These are phyloP conservation scores for honey bee (Apis mellifera) DNA, from an alignment of 1,140 invertebrate species.

Conservation along the genomic window Amel_HAv3.1 CM009938.2:10538001-10538500, in stretches of 20 bases:
- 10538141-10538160: neutral
- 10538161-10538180: neutral
- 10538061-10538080: neutral
- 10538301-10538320: no score
- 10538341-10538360: neutral
- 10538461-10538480: slow-evolving; percentile 29
- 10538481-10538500: slow-evolving; percentile 32
- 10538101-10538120: neutral
- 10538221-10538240: no score
- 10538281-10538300: neutral
- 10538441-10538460: slow-evolving; percentile 17
- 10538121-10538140: neutral
- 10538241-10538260: neutral
- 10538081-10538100: neutral
- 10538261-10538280: neutral
- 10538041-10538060: neutral
- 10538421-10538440: neutral
- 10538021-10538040: neutral
- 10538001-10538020: neutral
- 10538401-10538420: neutral
- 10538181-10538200: neutral
- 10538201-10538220: neutral
- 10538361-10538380: neutral
- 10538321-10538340: no score
- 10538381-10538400: slow-evolving; percentile 20